A percentile compares a stretch with the other conserved stretches of the same genome.
Evolutionary conservation across 2,888 invertebrate genomes (phyloP).

Genomic region (Chirona hameri): DNA sequence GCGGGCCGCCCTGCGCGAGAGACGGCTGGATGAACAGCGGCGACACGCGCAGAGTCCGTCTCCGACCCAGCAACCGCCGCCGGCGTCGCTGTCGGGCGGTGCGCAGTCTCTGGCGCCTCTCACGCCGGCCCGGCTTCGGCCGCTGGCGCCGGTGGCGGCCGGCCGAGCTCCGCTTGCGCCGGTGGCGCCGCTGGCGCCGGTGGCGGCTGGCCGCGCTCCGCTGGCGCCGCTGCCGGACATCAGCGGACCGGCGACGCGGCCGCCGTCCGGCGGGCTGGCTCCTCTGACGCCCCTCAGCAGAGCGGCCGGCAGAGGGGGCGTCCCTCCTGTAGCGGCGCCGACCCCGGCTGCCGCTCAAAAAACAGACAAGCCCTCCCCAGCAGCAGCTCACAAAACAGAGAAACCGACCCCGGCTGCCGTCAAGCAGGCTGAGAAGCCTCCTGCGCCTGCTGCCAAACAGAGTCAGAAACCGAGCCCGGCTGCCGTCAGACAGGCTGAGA

Average conservation of each 20-base stretch:
- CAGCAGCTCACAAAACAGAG: neutral
- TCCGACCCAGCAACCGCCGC: neutral
- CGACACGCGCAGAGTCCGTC: neutral
- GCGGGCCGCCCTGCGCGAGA: neutral
- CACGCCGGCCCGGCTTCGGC: neutral
- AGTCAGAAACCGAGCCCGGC: neutral
- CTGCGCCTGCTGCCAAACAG: too few relatives aligned
- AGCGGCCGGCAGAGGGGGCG: neutral
- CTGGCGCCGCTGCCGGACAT: too few relatives aligned
- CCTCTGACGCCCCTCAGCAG: too few relatives aligned
- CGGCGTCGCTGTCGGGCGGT: neutral
- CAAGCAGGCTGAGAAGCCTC: too few relatives aligned
- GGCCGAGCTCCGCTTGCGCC: constrained; percentile 55
- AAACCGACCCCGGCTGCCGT: neutral
- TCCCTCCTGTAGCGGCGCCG: neutral
- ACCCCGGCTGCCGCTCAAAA: too few relatives aligned
- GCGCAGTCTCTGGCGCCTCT: neutral
- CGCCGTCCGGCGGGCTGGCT: too few relatives aligned
- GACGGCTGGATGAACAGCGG: neutral
- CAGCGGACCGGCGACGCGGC: neutral
- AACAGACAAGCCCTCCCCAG: too few relatives aligned
- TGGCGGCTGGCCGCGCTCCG: neutral
- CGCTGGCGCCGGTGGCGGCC: constrained; percentile 1
- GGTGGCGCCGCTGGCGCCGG: constrained; percentile 5
- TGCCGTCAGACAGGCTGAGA: too few relatives aligned